These are phyloP conservation scores for Cecropterus lyciades DNA, from an alignment of 1,140 invertebrate species.

Conservation along the genomic window DNA sequence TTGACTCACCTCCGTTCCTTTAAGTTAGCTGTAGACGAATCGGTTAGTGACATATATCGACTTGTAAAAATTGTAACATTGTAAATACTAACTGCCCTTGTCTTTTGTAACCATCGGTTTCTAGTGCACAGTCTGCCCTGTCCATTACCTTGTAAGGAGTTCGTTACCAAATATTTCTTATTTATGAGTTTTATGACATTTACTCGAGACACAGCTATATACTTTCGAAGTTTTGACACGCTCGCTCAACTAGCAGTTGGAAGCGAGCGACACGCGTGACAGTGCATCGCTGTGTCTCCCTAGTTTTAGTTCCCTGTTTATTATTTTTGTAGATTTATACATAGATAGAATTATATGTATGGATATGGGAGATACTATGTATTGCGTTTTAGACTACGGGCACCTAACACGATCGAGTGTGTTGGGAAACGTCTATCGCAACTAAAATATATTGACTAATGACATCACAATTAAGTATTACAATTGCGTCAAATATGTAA, in stretches of 20 bases:
- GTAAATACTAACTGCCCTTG: slow-evolving; percentile 71
- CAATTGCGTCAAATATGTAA: neutral
- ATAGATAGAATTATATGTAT: slow-evolving; percentile 54
- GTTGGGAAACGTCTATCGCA: slow-evolving; percentile 29
- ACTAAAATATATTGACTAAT: neutral
- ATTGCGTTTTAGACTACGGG: slow-evolving; percentile 40
- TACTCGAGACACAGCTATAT: slow-evolving; percentile 41
- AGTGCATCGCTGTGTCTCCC: slow-evolving; percentile 44
- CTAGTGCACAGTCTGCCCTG: slow-evolving; percentile 54
- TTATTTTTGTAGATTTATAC: slow-evolving; percentile 65
- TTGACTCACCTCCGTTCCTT: slow-evolving; percentile 44
- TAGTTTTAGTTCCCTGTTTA: slow-evolving; percentile 50
- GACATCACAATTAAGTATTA: slow-evolving; percentile 28
- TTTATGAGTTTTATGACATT: slow-evolving; percentile 70
- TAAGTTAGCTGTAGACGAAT: slow-evolving; percentile 63
- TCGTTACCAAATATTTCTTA: slow-evolving; percentile 83
- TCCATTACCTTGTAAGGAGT: slow-evolving; percentile 77
- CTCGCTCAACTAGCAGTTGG: neutral
- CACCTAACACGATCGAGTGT: slow-evolving; percentile 22
- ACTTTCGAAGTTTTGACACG: slow-evolving; percentile 33
- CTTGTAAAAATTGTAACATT: slow-evolving; percentile 72
- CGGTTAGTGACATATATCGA: slow-evolving; percentile 67
- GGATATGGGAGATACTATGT: slow-evolving; percentile 55
- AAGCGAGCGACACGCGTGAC: neutral
- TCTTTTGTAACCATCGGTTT: slow-evolving; percentile 57